Percentiles rank a stretch among this genome's conserved stretches.
phyloP scores from a whole-genome alignment of 2,797 vertebrate species.

The Sphenodon punctatus region DNA sequence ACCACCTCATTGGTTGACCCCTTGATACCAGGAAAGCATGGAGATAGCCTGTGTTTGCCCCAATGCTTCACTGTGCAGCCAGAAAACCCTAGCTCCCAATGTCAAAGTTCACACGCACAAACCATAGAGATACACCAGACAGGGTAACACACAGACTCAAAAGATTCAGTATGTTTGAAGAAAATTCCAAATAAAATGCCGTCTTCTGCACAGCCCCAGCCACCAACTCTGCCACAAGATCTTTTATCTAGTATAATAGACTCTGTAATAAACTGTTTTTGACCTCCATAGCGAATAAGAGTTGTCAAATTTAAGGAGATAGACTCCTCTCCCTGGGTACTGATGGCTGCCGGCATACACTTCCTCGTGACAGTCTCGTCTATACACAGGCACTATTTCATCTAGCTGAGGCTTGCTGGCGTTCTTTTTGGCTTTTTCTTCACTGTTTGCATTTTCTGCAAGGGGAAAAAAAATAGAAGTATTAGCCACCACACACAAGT shows the following conservation, averaged over 20 bases:
- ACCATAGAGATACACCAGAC: conserved; percentile 65
- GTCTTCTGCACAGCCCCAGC: conserved; percentile 71
- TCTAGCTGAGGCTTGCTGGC: conserved; percentile 93
- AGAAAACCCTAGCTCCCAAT: conserved; percentile 67
- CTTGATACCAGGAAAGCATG: conserved; percentile 47
- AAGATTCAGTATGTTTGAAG: conserved; percentile 72
- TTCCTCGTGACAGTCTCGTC: conserved; percentile 98
- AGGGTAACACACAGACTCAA: conserved; percentile 70
- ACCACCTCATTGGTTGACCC: conserved; percentile 45
- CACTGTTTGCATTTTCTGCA: conserved; percentile 83
- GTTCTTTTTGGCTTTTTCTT: conserved; percentile 95
- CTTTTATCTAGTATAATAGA: conserved; percentile 99
- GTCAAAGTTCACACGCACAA: conserved; percentile 67
- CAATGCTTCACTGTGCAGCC: conserved; percentile 62
- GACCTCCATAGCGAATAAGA: conserved; percentile 99
- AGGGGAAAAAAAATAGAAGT: neutral
- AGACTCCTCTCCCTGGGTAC: conserved; percentile 96
- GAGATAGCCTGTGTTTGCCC: conserved; percentile 61
- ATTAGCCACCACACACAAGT: conserved; percentile 10
- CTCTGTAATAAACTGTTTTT: conserved; percentile 99
- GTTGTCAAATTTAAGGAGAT: conserved; percentile 99
- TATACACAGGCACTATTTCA: conserved; percentile 98
- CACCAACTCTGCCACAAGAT: conserved; percentile 47
- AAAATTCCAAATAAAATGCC: conserved; percentile 68
- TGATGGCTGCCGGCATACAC: conserved; percentile 99